Evolutionary conservation across 2,888 invertebrate genomes (phyloP).

Genomic region (Elysia crispata): DNA sequence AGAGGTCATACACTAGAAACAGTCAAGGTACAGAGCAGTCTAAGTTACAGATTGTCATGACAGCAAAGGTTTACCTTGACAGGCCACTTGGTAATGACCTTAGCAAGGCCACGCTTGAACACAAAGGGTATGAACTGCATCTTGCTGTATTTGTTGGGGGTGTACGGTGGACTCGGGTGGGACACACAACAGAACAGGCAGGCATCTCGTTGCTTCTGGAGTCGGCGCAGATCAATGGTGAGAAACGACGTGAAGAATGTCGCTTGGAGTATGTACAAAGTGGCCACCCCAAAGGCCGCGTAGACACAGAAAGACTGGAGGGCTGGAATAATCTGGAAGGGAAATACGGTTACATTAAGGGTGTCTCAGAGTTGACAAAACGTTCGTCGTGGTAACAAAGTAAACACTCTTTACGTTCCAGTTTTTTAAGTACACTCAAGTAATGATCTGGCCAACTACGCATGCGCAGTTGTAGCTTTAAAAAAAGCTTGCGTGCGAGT

Average conservation of each 20-base stretch:
- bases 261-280: slow-evolving; percentile 83
- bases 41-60: no score
- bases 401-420: no score
- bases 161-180: not conserved
- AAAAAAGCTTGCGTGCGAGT: no score
- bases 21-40: no score
- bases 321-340: slow-evolving; percentile 85
- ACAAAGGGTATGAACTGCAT: slow-evolving; percentile 21
- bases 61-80: not conserved
- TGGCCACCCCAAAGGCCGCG: slow-evolving; percentile 87
- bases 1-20: no score
- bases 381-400: no score
- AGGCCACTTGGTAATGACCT: not conserved
- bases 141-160: slow-evolving; percentile 9
- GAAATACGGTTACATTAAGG: no score
- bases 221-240: slow-evolving; percentile 82
- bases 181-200: not conserved
- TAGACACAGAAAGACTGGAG: slow-evolving; percentile 89
- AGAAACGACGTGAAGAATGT: slow-evolving; percentile 89
- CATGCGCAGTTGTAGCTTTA: no score
- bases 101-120: slow-evolving; percentile 3
- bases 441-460: no score
- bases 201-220: slow-evolving; percentile 48
- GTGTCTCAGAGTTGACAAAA: no score
- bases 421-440: no score